Evolutionary conservation across 1,140 invertebrate species (phyloP).

Genomic region (Megalopta genalis): DNA sequence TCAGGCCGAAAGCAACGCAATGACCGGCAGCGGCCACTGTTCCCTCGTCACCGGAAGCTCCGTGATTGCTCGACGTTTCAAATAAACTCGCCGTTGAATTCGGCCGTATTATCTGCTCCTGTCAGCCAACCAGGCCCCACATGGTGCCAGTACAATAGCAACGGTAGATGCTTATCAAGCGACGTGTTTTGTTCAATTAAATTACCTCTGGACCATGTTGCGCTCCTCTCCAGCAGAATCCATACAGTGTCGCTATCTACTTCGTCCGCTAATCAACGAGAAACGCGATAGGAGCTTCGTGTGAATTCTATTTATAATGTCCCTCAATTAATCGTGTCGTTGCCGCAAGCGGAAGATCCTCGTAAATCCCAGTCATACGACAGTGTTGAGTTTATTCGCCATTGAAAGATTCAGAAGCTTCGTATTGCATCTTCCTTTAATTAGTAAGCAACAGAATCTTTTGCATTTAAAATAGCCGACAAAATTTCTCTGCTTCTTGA

Average conservation of each 20-base stretch:
- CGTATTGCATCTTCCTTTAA: no score
- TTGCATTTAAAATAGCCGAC: no score
- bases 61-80: background rate
- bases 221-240: background rate
- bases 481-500: no score
- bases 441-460: no score
- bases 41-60: background rate
- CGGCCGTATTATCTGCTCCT: conserved; percentile 23
- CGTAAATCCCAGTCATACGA: no score
- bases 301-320: conserved; percentile 11
- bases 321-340: background rate
- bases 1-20: no score
- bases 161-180: conserved; percentile 16
- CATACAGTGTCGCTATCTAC: background rate
- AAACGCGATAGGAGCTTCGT: conserved; percentile 11
- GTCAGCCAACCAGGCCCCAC: background rate
- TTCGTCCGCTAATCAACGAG: conserved; percentile 2
- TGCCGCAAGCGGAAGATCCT: no score
- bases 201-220: conserved; percentile 3
- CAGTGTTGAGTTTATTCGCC: no score
- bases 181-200: conserved; percentile 41
- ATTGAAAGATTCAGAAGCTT: no score
- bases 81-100: conserved; percentile 29
- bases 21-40: background rate
- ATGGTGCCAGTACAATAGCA: background rate